Percentiles rank a stretch among this genome's conserved stretches.
Conservation (phyloP, 2,888 invertebrate genomes). For the Laspeyria flexula region DNA sequence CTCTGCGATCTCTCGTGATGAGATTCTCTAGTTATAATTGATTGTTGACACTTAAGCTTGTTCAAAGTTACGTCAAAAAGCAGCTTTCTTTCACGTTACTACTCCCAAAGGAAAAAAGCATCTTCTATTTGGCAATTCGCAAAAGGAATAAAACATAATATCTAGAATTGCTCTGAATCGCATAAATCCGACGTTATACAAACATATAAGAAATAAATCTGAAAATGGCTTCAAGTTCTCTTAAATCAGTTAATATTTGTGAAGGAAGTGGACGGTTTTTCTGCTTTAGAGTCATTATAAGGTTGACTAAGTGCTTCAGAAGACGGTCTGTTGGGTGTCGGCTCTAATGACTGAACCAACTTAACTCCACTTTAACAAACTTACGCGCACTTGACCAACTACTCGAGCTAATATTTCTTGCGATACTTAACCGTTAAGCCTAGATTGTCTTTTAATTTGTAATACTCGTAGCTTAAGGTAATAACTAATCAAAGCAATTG, state of each 20-base stretch:
- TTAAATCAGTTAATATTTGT: constrained; percentile 12
- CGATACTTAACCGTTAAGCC: constrained; percentile 8
- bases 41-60: not conserved
- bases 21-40: not conserved
- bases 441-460: too few species aligned
- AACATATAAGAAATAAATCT: not conserved
- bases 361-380: constrained; percentile 27
- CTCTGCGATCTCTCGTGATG: too few species aligned
- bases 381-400: constrained; percentile 36
- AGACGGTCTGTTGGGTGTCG: constrained; percentile 43
- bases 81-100: not conserved
- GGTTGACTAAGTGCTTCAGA: constrained; percentile 39
- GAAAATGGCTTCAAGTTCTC: not conserved
- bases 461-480: too few species aligned
- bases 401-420: constrained; percentile 29
- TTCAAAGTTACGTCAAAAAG: not conserved
- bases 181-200: not conserved
- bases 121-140: not conserved
- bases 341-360: constrained; percentile 41
- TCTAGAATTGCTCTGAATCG: not conserved
- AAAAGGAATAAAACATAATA: not conserved
- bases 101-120: not conserved
- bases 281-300: constrained; percentile 27
- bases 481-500: too few species aligned
- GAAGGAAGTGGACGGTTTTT: constrained; percentile 1